Evolutionary conservation across 1,140 invertebrate genomes (phyloP), one percentile per base, ranked within the genome.

Genomic region (Drosophila orosa): DNA sequence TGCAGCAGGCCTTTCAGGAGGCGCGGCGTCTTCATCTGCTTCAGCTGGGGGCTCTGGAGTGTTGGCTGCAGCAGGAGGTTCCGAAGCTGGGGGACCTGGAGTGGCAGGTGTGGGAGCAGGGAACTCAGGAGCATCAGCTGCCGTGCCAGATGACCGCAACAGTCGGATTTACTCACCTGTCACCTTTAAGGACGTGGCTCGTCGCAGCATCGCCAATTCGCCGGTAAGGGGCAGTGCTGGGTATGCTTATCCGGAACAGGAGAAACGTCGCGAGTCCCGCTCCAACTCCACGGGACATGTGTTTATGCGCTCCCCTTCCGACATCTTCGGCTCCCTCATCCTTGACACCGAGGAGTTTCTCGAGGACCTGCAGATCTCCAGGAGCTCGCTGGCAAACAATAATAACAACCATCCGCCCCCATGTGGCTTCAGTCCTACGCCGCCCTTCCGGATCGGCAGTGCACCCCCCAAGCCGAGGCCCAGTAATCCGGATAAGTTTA

Each of bases 171-270:
- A 97, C 92, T 97, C 96, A 0, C 96, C 96, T 0, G 96, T 97
- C 33, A 97, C 96, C 0, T 96, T 97, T 73, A 95, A 97, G 80
- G 96, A 97, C 84, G 95, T 97, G 1, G 95, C 96, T 0, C 92
- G 95, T 7, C 92, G 95, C 25, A 96, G 96, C 61, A 94, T 95
- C 35, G 95, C 94, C 0, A 96, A 95, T 90, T 96, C 95, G 0
- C 96, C 96, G 0, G 94, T 94, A 8, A 94, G 94, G 73, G 92
- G 66, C 33, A 35, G 68, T 22, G 87, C 92, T 45, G 77, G 74
- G 2, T 50, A 58, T 19, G 15, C 47, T 15, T 69, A 50, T 10
- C 17, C 74, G n/a, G 71, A 86, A 90, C 68, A 67, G 13, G 78
- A 80, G 27, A 80, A 68, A 29, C 78, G 90, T 0, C 83, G 90